Conservation (phyloP, 2,113 vertebrate genomes). For the Corythoichthys haematopterus region DNA sequence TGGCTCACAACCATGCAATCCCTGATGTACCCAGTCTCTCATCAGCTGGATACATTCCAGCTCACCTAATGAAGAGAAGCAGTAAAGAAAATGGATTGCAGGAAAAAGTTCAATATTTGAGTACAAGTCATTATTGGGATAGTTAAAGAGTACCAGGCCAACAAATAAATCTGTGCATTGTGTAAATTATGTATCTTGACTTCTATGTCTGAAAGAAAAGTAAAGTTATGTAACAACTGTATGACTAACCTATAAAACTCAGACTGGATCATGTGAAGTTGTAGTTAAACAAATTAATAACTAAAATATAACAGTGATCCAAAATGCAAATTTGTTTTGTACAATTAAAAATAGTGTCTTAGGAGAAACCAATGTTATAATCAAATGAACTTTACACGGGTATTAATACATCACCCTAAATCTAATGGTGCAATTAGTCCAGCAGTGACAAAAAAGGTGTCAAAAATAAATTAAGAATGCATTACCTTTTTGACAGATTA, state of each 20-base stretch:
- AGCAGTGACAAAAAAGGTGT: slow-evolving; percentile 7
- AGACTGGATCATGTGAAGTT: background rate
- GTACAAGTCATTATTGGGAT: background rate
- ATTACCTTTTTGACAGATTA: slow-evolving; percentile 30
- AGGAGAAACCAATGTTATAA: background rate
- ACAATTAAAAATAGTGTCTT: background rate
- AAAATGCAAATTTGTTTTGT: background rate
- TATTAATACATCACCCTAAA: background rate
- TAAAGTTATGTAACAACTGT: background rate
- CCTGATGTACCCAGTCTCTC: background rate
- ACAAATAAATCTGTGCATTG: background rate
- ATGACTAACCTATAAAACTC: no score
- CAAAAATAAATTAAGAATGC: slow-evolving; percentile 27
- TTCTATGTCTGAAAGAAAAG: no score
- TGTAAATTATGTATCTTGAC: no score
- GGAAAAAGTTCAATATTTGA: background rate
- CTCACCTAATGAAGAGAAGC: background rate
- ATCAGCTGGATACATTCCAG: background rate
- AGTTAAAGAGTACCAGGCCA: background rate
- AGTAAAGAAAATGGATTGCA: background rate
- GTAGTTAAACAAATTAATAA: background rate
- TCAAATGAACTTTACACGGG: background rate
- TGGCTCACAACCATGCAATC: background rate
- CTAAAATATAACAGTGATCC: background rate
- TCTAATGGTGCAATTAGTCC: slow-evolving; percentile 22